Base-by-base conservation (phyloP, 2,888 invertebrate species). In the Ypsolopha scabrella region DNA sequence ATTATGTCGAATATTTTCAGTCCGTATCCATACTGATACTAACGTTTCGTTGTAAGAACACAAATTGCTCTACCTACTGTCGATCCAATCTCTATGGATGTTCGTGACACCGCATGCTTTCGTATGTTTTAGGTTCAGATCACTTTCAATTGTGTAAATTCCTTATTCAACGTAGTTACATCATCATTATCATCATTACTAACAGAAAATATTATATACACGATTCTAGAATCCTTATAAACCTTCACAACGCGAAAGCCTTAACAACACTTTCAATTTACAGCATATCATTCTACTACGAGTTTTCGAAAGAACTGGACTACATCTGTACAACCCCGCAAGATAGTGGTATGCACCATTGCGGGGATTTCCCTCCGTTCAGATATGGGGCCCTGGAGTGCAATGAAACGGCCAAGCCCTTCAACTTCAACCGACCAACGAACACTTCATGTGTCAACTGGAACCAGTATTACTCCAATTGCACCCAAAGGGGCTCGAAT, bases 401-500 rank as follows among this genome's bases (percentile, higher is more conserved):
- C 87, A 95, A 93, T 67, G 92, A 90, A 64, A 91, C 91, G 7
- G 93, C 93, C 48, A 81, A 87, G 57, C 87, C 89, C 7, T 80
- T 67, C 65, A 86, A 87, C 13, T 80, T 85, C 67, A 93, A 92
- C 69, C 83, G 88, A 55, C 90, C 91, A 48, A 91, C 92, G 53
- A 91, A 91, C 71, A 81, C 75, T 43, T 93, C 94, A 43, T 99
- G 99, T 82, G 94, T 99, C 63, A 95, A 99, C 87, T 99, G 99
- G 99, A 98, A 99, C 87, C 93, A 95, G 82, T 99, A 99, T 86
- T 99, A 99, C 79, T 96, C 95, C 50, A 93, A 94, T 68, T 99
- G 99, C 83, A 92, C 93, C 56, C 93, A 97, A 57, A 93, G 95
- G 61, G 97, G 95, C 51, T 91, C 93, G 66, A 99, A 99, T 88